Percentiles rank a stretch among this genome's conserved stretches.
phyloP scores from a whole-genome alignment of 2,113 vertebrate genomes.

The Nothobranchius kuhntae region DNA sequence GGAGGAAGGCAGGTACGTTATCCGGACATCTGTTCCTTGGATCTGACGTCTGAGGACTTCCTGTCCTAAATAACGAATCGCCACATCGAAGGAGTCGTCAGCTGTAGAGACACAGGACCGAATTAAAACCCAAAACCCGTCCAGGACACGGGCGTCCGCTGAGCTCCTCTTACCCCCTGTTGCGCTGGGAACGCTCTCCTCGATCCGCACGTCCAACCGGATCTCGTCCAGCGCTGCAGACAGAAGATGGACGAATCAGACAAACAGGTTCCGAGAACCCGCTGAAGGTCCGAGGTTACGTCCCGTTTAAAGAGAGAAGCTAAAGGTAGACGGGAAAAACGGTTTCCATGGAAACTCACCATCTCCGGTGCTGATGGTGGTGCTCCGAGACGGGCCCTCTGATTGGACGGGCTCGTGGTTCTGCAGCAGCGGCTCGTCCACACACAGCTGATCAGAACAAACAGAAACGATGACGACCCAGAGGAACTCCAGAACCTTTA shows the following conservation, averaged over 20 bases:
- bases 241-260: not conserved
- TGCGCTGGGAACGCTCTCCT: slow-evolving; percentile 55
- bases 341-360: slow-evolving; percentile 44
- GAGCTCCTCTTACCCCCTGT: slow-evolving; percentile 42
- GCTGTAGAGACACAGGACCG: slow-evolving; percentile 25
- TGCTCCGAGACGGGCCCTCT: slow-evolving; percentile 15
- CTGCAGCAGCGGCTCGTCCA: not conserved
- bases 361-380: slow-evolving; percentile 9
- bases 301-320: no score
- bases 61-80: slow-evolving; percentile 78
- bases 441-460: slow-evolving; percentile 24
- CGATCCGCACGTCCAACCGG: slow-evolving; percentile 74
- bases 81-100: slow-evolving; percentile 77
- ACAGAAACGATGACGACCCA: not conserved
- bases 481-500: no score
- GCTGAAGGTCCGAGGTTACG: no score
- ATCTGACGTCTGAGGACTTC: slow-evolving; percentile 70
- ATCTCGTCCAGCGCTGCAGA: slow-evolving; percentile 70
- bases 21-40: slow-evolving; percentile 66
- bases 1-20: slow-evolving; percentile 57
- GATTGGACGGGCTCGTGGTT: not conserved
- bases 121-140: not conserved
- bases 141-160: not conserved
- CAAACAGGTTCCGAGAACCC: no score
- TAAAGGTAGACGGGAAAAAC: no score